Base-by-base conservation (phyloP, 2,113 vertebrate genomes). In the Peromyscus californicus region DNA sequence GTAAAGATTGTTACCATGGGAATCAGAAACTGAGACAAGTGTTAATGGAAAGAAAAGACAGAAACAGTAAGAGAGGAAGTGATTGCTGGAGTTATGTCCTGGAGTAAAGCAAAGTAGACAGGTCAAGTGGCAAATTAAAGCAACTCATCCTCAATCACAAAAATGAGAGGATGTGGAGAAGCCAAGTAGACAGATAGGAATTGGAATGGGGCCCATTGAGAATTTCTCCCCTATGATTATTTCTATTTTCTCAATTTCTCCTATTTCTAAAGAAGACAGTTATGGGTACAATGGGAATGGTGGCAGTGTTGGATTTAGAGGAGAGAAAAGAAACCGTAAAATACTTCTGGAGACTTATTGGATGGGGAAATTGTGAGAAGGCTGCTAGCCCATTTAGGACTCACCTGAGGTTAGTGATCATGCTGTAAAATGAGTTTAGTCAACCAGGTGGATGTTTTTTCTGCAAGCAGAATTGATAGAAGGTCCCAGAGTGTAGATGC, bases 381-480 rank as follows among this genome's bases (percentile, higher is more conserved):
- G 36, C 13, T 17, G 19, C 31, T 6, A 12, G 45, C 22, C 4
- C 33, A 1, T 36, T 22, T 51, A 65, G 24, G 48, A 10, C 11
- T 54, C 45, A 36, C 36, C 22, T 29, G 75, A 89, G 42, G 26
- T 74, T 22, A 54, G 1, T 51, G 33, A 54, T 76, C 51, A 26
- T 91, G 48, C 86, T 82, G 87, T 72, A 82, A 88, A 80, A 24
- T 72, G 13, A 89, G 57, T 76, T 51, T 79, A 67, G 70, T 76
- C 80, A 51, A 72, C 36, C 80, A 83, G 72, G 13, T 39, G 31
- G 31, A 16, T 3, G n/a, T 24, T 70, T 97, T 89, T 90, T 83
- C 36, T 96, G 93, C 24, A 92, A 33, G 9, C 9, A 45, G 57
- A n/a, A 33, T 54, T 65, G 31, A 61, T 78, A 63, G 59, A 93